Evolutionary conservation across 2,113 vertebrate species (phyloP).

Genomic region (Psettodes erumei): DNA sequence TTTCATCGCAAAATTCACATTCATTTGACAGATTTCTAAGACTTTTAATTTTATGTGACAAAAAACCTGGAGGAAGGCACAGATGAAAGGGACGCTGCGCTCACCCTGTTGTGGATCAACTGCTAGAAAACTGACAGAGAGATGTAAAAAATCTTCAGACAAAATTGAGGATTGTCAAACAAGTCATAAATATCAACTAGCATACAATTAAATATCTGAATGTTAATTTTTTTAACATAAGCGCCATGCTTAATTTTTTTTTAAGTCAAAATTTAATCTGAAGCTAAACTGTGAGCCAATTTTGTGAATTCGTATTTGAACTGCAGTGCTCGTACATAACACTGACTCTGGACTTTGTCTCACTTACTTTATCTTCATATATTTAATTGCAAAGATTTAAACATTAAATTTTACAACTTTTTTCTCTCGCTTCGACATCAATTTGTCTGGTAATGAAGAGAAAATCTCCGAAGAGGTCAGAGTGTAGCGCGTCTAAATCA

Average conservation of each 20-base stretch:
- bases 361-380: slow-evolving; percentile 43
- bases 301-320: background rate
- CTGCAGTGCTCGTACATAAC: background rate
- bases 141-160: background rate
- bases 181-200: background rate
- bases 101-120: background rate
- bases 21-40: slow-evolving; percentile 5
- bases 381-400: slow-evolving; percentile 63
- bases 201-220: background rate
- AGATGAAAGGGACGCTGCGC: background rate
- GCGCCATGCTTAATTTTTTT: background rate
- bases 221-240: background rate
- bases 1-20: slow-evolving; percentile 23
- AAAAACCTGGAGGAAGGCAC: background rate
- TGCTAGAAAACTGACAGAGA: background rate
- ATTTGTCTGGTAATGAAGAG: slow-evolving; percentile 81
- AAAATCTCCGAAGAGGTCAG: slow-evolving; percentile 80
- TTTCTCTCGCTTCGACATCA: slow-evolving; percentile 59
- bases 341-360: slow-evolving; percentile 12
- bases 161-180: background rate
- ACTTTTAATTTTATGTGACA: background rate
- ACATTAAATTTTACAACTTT: slow-evolving; percentile 64
- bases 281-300: background rate
- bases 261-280: background rate
- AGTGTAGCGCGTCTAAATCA: slow-evolving; percentile 81